Evolutionary conservation across 2,113 vertebrate species (phyloP), one percentile per base, ranked within the genome.

Genomic region (Gorsachius goisagi): DNA sequence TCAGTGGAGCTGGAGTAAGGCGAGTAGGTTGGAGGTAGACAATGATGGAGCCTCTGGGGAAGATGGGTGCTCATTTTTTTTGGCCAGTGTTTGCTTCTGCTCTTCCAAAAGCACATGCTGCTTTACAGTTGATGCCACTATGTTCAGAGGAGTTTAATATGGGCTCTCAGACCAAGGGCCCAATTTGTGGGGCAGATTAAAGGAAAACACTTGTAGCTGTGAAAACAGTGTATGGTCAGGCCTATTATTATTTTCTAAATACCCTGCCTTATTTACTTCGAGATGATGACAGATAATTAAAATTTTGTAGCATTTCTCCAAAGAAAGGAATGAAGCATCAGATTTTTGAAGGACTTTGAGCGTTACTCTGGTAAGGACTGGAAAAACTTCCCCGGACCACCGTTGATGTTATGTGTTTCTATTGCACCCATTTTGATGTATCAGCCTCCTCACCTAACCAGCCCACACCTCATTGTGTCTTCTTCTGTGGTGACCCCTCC

Each of bases 361-460:
- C 5, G 0, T 68, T 92, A 18, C 5, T 63, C n/a, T 0, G 0
- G 8, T 66, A 35, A 81, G 49, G 35, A 27, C 50, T 92, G 50
- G 59, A 62, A 66, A 60, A 89, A 37, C 66, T 59, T 85, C 8
- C 13, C 39, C 50, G 68, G 60, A 26, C n/a, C 26, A 90, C 20
- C 2, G 1, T 5, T 85, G 83, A 59, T 50, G 21, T 66, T 62
- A 67, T 64, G 27, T 77, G 22, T 82, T 96, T 97, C 53, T 60
- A 1, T 75, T 13, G 6, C 66, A 19, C 78, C 17, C 7, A 1
- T 86, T 95, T 58, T 88, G 55, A 62, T 82, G 7, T 30, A 63
- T 87, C 47, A 60, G 53, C 53, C 5, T 41, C 26, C 52, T 85
- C 35, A 53, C 53, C 45, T 68, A 9, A 23, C 6, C 17, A 84